Conservation (phyloP, 1,140 invertebrate genomes). For the Drosophila miranda region DNA sequence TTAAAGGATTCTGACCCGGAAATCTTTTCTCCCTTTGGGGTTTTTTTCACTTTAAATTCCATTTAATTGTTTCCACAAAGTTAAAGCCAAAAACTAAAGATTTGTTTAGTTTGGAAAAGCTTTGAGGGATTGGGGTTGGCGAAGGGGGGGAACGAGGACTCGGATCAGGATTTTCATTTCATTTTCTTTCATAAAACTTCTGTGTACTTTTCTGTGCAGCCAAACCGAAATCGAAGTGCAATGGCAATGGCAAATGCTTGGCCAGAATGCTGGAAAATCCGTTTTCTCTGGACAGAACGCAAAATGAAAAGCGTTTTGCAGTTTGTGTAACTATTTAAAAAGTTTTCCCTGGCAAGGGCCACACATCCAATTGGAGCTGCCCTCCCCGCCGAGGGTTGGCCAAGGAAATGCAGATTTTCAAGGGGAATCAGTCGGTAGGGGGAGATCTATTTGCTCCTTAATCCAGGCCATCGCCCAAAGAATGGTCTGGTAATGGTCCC, state of each 20-base stretch:
- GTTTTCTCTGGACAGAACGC: conserved; percentile 38
- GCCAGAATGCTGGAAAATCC: conserved; percentile 59
- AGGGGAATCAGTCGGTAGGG: too few species aligned
- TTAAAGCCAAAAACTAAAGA: conserved; percentile 51
- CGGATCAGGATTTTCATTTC: conserved; percentile 64
- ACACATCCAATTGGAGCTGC: conserved; percentile 15
- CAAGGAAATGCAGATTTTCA: not conserved
- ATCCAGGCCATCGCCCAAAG: too few species aligned
- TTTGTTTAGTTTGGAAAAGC: conserved; percentile 39
- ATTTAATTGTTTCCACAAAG: conserved; percentile 70
- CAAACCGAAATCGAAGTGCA: conserved; percentile 68
- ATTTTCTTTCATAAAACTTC: conserved; percentile 72
- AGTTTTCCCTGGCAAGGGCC: conserved; percentile 40
- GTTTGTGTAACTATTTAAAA: conserved; percentile 70
- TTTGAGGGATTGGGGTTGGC: conserved; percentile 23
- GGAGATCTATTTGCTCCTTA: too few species aligned
- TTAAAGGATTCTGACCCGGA: conserved; percentile 7
- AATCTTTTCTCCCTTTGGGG: conserved; percentile 8
- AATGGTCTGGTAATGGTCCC: too few species aligned
- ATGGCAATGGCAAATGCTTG: conserved; percentile 31
- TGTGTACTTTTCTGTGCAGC: conserved; percentile 60
- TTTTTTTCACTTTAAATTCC: conserved; percentile 22
- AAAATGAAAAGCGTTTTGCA: conserved; percentile 63
- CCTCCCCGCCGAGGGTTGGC: not conserved
- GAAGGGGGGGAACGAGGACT: too few species aligned